Conservation (phyloP, 2,113 vertebrate species). For the Daphoenositta chrysoptera region DNA sequence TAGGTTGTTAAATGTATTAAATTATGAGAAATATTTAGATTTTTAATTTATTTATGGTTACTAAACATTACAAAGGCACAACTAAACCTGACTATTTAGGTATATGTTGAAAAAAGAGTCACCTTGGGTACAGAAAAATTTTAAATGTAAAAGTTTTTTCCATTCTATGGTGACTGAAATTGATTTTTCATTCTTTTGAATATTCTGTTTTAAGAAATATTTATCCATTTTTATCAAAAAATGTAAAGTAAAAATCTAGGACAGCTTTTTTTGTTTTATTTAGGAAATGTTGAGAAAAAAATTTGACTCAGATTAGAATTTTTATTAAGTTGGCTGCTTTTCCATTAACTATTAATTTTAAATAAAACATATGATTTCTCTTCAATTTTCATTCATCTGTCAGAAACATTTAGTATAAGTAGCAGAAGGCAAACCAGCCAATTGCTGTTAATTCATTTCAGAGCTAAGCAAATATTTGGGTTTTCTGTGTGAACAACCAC, state of each 20-base stretch:
- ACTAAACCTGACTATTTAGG: not conserved
- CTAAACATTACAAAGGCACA: not conserved
- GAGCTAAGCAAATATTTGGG: constrained; percentile 16
- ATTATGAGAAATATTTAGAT: not conserved
- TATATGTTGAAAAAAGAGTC: not conserved
- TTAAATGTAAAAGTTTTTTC: not conserved
- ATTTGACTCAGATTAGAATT: not conserved
- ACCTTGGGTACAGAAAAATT: not conserved
- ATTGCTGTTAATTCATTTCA: not conserved
- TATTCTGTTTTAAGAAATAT: not conserved
- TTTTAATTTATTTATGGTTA: not conserved
- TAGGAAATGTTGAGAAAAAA: not conserved
- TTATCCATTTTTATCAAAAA: not conserved
- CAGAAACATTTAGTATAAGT: not conserved
- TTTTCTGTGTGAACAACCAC: not conserved
- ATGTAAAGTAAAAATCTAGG: not conserved
- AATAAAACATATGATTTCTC: not conserved
- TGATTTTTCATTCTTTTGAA: not conserved
- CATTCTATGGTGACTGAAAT: not conserved
- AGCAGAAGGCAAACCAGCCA: not conserved
- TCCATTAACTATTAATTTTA: not conserved
- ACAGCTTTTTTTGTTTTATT: rapidly evolving
- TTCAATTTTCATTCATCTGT: not conserved
- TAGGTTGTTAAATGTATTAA: not conserved
- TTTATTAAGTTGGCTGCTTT: not conserved